Base-by-base conservation (phyloP, 2,888 invertebrate species). In the Gerosis bhagava region DNA sequence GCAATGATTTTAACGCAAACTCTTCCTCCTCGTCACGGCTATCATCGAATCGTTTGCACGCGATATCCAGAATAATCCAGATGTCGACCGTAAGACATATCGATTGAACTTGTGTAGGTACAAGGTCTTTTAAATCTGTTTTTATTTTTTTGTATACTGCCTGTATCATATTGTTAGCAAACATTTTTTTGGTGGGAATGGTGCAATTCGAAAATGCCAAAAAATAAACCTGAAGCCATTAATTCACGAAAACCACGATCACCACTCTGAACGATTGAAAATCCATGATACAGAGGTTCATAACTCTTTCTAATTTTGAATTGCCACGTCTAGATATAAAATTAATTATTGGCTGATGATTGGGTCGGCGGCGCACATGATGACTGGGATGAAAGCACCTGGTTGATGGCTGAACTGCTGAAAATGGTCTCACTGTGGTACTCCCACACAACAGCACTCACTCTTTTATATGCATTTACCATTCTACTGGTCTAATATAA, bases 21-120 rank as follows among this genome's bases (percentile, higher is more conserved):
- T 50, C 19, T 35, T 59, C 57, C 7, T 43, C 51, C 10, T 49
- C 39, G 42, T 42, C 5, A 32, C 11, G 2, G 42, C 32, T 26
- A 42, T 7, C 42, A 42, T 42, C n/a, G 32, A 42, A 7, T 42
- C 24, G 7, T 32, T 32, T 24, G 42, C 10, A 10, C 11, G 11
- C 2, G 32, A 17, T 32, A n/a, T n/a, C n/a, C n/a, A n/a, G n/a
- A n/a, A n/a, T n/a, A n/a, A 25, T 16, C 26, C 26, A 26, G 4
- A 26, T 11, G 11, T 26, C 26, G 5, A 26, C 11, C 8, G 26
- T 26, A 2, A 26, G 2, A 5, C 26, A 26, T 5, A 26, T 26
- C 11, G 26, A 26, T 11, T 19, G 19, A 6, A 28, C 28, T 3
- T 28, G 5, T 2, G 10, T 28, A 5, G 2, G 5, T 2, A 28